Conservation (phyloP, 2,113 vertebrate species). For the Chaetorhynchus papuensis region DNA sequence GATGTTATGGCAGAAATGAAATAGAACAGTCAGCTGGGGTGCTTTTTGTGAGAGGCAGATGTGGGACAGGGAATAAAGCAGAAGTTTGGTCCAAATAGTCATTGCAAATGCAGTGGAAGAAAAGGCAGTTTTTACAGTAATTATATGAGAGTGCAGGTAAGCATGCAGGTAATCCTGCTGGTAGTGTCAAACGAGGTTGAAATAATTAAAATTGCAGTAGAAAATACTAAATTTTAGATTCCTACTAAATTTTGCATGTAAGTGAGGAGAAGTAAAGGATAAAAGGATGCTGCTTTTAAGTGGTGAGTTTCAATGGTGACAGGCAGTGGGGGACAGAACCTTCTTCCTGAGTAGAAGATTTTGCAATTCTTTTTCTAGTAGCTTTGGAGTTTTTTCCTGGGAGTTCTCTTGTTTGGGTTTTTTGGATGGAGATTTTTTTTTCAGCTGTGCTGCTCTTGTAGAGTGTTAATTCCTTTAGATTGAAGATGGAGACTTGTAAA, state of each 20-base stretch:
- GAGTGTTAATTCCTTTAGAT: not conserved
- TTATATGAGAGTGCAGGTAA: too few species aligned
- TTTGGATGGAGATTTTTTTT: not conserved
- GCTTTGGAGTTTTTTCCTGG: not conserved
- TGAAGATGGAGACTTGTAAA: not conserved
- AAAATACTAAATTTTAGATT: not conserved
- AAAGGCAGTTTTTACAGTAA: not conserved
- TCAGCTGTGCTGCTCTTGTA: not conserved
- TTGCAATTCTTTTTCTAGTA: not conserved
- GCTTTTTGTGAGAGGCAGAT: not conserved
- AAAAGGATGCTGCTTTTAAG: not conserved
- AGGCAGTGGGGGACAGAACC: not conserved
- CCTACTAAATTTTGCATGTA: not conserved
- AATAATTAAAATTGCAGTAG: not conserved
- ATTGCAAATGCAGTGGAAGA: rapidly evolving
- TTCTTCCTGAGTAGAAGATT: not conserved
- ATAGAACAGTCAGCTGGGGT: not conserved
- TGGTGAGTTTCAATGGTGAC: not conserved
- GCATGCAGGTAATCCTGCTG: not conserved
- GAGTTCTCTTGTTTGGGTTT: not conserved
- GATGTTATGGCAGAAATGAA: not conserved
- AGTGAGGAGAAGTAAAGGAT: not conserved
- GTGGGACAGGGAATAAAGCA: rapidly evolving
- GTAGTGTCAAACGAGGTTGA: not conserved
- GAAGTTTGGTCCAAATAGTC: not conserved